Conservation (phyloP, 2,113 vertebrate genomes). For the Caranx melampygus region DNA sequence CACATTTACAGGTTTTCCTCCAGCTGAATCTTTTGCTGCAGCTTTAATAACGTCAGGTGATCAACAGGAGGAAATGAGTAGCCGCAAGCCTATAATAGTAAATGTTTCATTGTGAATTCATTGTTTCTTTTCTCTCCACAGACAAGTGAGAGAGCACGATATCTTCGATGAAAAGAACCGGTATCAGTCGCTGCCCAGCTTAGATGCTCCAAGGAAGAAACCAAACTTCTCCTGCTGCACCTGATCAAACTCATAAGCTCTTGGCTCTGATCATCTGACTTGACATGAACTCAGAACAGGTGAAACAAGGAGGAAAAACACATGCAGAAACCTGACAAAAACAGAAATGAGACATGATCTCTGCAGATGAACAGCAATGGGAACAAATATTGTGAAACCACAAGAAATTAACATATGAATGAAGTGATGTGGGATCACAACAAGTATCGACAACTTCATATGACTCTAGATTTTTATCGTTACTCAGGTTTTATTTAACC, state of each 20-base stretch:
- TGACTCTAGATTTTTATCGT: background rate
- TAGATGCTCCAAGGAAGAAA: conserved; percentile 84
- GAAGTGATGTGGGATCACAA: conserved; percentile 1
- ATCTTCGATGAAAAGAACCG: conserved; percentile 76
- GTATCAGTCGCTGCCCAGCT: conserved; percentile 82
- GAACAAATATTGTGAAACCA: conserved; percentile 34
- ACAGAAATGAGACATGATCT: conserved; percentile 6
- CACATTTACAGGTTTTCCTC: background rate
- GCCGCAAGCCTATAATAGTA: background rate
- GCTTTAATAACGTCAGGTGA: too few relatives aligned
- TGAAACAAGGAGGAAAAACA: conserved; percentile 5
- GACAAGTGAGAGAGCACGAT: conserved; percentile 89
- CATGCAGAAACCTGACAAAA: conserved; percentile 32
- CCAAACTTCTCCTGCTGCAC: conserved; percentile 88
- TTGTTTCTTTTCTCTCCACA: conserved; percentile 61
- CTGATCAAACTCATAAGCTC: conserved; percentile 44
- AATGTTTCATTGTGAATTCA: background rate
- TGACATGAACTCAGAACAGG: background rate
- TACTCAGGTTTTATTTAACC: conserved; percentile 13
- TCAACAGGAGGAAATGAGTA: background rate
- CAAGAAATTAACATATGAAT: background rate
- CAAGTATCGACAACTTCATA: conserved; percentile 6
- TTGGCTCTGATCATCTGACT: background rate
- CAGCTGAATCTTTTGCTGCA: background rate
- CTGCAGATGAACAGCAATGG: background rate